Evolutionary conservation across 2,797 vertebrate species (phyloP).

Genomic region (Sandelia bainsii): DNA sequence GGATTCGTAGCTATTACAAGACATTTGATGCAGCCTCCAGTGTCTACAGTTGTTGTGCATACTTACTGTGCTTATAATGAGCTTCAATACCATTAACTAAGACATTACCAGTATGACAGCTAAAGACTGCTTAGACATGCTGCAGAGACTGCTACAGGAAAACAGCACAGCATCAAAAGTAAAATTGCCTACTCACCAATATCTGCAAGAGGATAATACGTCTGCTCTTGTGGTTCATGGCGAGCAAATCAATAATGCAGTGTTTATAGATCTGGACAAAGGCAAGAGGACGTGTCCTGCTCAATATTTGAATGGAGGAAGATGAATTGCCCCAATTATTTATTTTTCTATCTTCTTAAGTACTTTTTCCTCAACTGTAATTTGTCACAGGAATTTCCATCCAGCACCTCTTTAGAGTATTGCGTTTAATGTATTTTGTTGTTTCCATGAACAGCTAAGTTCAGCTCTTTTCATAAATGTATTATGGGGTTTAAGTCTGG

Average conservation of each 20-base stretch:
- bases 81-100: not conserved
- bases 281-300: slow-evolving; percentile 17
- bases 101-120: not conserved
- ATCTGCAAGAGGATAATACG: slow-evolving; percentile 16
- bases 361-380: slow-evolving; percentile 17
- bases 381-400: slow-evolving; percentile 13
- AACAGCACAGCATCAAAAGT: slow-evolving; percentile 14
- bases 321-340: slow-evolving; percentile 31
- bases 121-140: slow-evolving; percentile 5
- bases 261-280: slow-evolving; percentile 35
- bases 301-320: slow-evolving; percentile 26
- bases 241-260: slow-evolving; percentile 26
- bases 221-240: slow-evolving; percentile 10
- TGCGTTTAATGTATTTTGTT: not conserved
- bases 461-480: too few species aligned
- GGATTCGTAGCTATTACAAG: not conserved
- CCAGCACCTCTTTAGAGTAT: not conserved
- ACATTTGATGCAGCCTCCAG: not conserved
- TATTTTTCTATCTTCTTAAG: slow-evolving; percentile 17
- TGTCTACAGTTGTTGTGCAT: not conserved
- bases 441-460: too few species aligned
- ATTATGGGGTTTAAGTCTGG: too few species aligned
- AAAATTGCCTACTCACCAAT: slow-evolving; percentile 17
- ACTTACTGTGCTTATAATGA: not conserved
- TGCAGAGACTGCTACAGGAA: not conserved